Base-by-base conservation (phyloP, 2,797 vertebrate genomes). In the Rhabdomys pumilio region DNA sequence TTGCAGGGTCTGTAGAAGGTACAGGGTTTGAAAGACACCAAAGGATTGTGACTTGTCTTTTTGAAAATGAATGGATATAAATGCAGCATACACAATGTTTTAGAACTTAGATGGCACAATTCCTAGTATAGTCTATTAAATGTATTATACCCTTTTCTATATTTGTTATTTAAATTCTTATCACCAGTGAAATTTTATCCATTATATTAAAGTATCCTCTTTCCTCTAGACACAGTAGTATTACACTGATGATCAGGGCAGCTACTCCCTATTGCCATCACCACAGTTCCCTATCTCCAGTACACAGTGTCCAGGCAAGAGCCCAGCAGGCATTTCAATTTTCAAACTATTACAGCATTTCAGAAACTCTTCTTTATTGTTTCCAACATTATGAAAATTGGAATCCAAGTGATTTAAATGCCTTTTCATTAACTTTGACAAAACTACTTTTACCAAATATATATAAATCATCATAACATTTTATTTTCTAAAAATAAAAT, bases 391-490 rank as follows among this genome's bases (percentile, higher is more conserved):
- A 65, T 73, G 65, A 57, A 87, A 61, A 91, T 67, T 92, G 38
- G 24, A 85, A 87, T 91, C 44, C 31, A 77, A 12, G 75, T 92
- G 4, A 31, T 69, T 63, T 83, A 69, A 91, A 76, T 72, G 2
- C 59, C 90, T 95, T 79, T 83, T 55, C 22, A 73, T 80, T 75
- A 41, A 50, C 7, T 81, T 80, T 93, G 24, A 79, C 24, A 93
- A 89, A 65, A 44, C 55, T 50, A 67, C 17, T 82, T 15, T 22
- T 82, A 86, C 77, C 3, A 7, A n/a, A 50, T 79, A 1, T 61
- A 61, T 44, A 34, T 55, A 94, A 81, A 89, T 72, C 50, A 67
- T 59, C 11, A 76, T 26, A 6, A 12, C 24, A 81, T 67, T 20
- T 90, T 90, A 12, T 89, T 85, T 81, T 92, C 44, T 29, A 86